Evolutionary conservation across 2,797 vertebrate species (phyloP).

Genomic region (Prionace glauca): DNA sequence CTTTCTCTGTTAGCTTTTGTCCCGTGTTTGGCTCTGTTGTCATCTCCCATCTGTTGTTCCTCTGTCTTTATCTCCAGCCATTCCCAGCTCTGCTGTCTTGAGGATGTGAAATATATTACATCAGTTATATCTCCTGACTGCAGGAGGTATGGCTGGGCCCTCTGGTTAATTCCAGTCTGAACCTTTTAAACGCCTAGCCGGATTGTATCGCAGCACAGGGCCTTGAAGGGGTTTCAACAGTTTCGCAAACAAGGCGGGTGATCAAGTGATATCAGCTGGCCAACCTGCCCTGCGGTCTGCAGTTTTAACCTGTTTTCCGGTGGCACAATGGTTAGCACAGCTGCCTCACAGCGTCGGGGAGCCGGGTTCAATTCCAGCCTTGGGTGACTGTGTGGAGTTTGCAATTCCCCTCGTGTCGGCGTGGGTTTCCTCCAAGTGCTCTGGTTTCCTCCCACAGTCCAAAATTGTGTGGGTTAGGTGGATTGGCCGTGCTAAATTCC

Average conservation of each 20-base stretch:
- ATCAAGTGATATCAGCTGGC: not conserved
- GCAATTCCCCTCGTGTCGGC: too few relatives aligned
- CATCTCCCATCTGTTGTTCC: not conserved
- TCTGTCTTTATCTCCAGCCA: not conserved
- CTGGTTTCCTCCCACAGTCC: too few relatives aligned
- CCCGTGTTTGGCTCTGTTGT: not conserved
- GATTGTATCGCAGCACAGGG: not conserved
- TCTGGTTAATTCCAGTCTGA: not conserved
- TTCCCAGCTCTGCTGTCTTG: not conserved
- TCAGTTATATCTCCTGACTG: not conserved
- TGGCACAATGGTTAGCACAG: too few relatives aligned
- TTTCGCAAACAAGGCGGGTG: not conserved
- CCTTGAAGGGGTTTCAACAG: not conserved
- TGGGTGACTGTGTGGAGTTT: too few relatives aligned
- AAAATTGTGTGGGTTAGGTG: too few relatives aligned
- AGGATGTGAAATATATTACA: not conserved
- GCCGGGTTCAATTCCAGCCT: too few relatives aligned
- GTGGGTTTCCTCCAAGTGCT: too few relatives aligned
- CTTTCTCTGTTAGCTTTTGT: not conserved
- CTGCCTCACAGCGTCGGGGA: too few relatives aligned
- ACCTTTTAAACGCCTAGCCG: not conserved
- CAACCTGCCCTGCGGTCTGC: not conserved
- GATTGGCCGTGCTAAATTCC: too few relatives aligned
- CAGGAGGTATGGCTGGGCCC: not conserved
- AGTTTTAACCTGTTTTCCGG: not conserved